A percentile compares a stretch with the other conserved stretches of the same genome.
Evolutionary conservation across 2,797 vertebrate species (phyloP).

Genomic region (Sebastes baramenuke): DNA sequence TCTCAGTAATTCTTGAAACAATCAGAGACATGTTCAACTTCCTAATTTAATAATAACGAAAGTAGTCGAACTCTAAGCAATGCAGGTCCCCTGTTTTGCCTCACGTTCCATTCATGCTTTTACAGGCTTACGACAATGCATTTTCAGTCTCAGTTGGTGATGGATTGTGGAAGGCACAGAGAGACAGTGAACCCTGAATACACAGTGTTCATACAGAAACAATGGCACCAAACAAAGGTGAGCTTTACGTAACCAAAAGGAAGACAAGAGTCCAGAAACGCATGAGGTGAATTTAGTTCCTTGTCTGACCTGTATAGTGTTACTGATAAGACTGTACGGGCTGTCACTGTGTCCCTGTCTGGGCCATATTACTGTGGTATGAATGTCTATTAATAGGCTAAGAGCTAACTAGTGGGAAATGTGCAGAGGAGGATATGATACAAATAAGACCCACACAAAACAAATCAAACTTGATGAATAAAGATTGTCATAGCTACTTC

Average conservation of each 20-base stretch:
- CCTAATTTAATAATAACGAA: slow-evolving; percentile 62
- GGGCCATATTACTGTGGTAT: slow-evolving; percentile 32
- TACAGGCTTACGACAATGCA: slow-evolving; percentile 10
- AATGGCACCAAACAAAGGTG: slow-evolving; percentile 21
- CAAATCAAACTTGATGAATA: background rate
- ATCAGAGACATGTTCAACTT: slow-evolving; percentile 43
- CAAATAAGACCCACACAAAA: slow-evolving; percentile 18
- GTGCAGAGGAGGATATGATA: slow-evolving; percentile 12
- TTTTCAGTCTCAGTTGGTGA: slow-evolving; percentile 19
- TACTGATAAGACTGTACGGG: slow-evolving; percentile 31
- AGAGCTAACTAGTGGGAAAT: slow-evolving; percentile 39
- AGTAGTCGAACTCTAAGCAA: slow-evolving; percentile 26
- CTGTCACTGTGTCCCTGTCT: slow-evolving; percentile 12
- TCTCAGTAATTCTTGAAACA: slow-evolving; percentile 47
- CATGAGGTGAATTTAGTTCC: background rate
- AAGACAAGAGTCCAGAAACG: slow-evolving; percentile 5
- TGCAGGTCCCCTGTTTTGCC: slow-evolving; percentile 2
- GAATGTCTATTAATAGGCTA: slow-evolving; percentile 60
- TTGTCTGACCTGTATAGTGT: slow-evolving; percentile 20
- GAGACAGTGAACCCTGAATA: slow-evolving; percentile 6
- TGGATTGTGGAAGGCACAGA: slow-evolving; percentile 8
- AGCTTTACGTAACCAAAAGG: background rate
- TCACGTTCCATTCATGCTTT: slow-evolving; percentile 20
- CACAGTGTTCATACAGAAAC: slow-evolving; percentile 1
- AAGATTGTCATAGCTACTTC: background rate